Evolutionary conservation across 2,888 invertebrate genomes (phyloP).

Genomic region (Tupiocoris notatus): DNA sequence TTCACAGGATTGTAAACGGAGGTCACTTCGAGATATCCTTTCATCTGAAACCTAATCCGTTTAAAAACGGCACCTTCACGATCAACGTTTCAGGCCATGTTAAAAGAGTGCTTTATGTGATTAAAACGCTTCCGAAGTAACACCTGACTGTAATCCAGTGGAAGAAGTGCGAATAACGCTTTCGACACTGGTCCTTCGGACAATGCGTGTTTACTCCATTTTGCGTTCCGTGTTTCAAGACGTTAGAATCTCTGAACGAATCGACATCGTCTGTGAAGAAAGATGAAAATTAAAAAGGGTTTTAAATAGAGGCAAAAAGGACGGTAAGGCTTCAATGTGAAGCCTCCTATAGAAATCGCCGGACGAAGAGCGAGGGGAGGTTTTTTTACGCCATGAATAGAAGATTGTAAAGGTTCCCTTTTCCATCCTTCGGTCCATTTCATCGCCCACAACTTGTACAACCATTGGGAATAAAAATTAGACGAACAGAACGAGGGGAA

Average conservation of each 20-base stretch:
- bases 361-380: neutral
- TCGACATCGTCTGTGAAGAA: neutral
- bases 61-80: too few relatives aligned
- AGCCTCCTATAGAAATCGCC: neutral
- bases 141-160: too few relatives aligned
- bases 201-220: too few relatives aligned
- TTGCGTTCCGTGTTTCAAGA: neutral
- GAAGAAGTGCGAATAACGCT: too few relatives aligned
- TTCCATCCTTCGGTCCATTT: neutral
- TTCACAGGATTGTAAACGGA: too few relatives aligned
- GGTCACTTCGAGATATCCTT: too few relatives aligned
- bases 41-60: too few relatives aligned
- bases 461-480: neutral
- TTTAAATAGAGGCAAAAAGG: neutral
- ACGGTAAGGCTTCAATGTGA: neutral
- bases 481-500: neutral
- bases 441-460: neutral
- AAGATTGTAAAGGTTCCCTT: neutral
- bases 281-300: neutral
- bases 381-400: neutral
- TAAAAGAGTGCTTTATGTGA: too few relatives aligned
- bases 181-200: too few relatives aligned
- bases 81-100: too few relatives aligned
- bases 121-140: too few relatives aligned
- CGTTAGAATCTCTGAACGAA: neutral